These are phyloP conservation scores for Thalpophila matura DNA, from an alignment of 2,888 invertebrate genomes.

Conservation along the genomic window DNA sequence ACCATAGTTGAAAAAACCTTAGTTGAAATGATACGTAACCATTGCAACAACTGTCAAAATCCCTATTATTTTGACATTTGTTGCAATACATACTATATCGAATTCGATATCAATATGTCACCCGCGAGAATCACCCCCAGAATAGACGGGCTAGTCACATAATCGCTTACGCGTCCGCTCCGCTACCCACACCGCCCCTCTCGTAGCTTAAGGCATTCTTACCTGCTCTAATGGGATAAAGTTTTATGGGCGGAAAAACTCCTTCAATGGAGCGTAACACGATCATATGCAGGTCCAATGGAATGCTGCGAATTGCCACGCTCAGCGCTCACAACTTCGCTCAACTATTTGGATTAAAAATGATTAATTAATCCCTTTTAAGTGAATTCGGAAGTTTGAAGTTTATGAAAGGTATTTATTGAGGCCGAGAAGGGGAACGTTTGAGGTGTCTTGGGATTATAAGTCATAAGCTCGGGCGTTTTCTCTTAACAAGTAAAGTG, in stretches of 20 bases:
- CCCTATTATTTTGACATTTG: too few relatives aligned
- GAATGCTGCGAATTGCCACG: slow-evolving; percentile 47
- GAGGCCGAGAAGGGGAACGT: background rate
- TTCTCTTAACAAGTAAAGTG: background rate
- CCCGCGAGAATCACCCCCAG: too few relatives aligned
- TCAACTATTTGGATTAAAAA: slow-evolving; percentile 57
- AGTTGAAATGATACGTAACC: too few relatives aligned
- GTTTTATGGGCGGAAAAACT: slow-evolving; percentile 73
- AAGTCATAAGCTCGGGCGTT: slow-evolving; percentile 29
- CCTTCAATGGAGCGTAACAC: slow-evolving; percentile 66
- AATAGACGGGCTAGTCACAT: too few relatives aligned
- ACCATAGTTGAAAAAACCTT: too few relatives aligned
- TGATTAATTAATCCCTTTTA: slow-evolving; percentile 53
- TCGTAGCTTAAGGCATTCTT: slow-evolving; percentile 59
- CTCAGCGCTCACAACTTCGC: slow-evolving; percentile 32
- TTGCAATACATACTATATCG: too few relatives aligned
- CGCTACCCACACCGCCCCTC: background rate
- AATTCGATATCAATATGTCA: too few relatives aligned
- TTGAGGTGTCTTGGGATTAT: slow-evolving; percentile 14
- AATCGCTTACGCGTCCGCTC: background rate
- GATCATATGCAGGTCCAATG: slow-evolving; percentile 62
- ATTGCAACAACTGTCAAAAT: too few relatives aligned
- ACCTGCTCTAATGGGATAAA: slow-evolving; percentile 73
- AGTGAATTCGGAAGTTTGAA: slow-evolving; percentile 43
- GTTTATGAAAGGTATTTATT: slow-evolving; percentile 45